Evolutionary conservation across 2,888 invertebrate genomes (phyloP).

Genomic region (Ferdinandea cuprea): DNA sequence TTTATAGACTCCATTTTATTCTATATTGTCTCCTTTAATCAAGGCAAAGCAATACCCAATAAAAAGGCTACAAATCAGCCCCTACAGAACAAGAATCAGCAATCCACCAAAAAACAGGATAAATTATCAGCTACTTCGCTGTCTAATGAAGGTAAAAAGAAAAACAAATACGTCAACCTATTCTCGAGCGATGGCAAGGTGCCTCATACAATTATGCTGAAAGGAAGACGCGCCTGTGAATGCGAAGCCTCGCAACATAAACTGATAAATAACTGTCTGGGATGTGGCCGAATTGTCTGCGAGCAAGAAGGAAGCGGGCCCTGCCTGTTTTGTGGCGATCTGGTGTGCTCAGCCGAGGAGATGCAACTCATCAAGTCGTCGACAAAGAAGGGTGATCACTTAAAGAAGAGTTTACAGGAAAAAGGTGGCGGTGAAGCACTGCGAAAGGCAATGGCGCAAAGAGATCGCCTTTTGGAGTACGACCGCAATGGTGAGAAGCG

Average conservation of each 20-base stretch:
- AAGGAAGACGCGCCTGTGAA: conserved; percentile 93
- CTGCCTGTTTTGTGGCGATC: conserved; percentile 94
- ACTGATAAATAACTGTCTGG: conserved; percentile 95
- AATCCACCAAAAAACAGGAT: conserved; percentile 53
- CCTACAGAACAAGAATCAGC: conserved; percentile 40
- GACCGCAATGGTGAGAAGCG: conserved; percentile 88
- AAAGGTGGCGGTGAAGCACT: conserved; percentile 88
- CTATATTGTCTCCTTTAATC: neutral
- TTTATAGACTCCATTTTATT: neutral
- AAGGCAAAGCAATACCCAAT: conserved; percentile 75
- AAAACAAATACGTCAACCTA: conserved; percentile 89
- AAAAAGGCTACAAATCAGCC: conserved; percentile 74
- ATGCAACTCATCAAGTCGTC: conserved; percentile 86
- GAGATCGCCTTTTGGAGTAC: conserved; percentile 92
- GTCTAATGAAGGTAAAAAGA: conserved; percentile 83
- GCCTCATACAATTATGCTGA: conserved; percentile 85
- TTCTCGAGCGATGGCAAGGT: conserved; percentile 88
- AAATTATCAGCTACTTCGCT: neutral
- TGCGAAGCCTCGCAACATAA: conserved; percentile 96
- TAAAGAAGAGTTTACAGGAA: conserved; percentile 87
- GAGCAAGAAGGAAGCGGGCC: conserved; percentile 98
- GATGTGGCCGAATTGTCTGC: conserved; percentile 97
- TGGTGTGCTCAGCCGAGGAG: conserved; percentile 92
- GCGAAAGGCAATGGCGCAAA: conserved; percentile 89
- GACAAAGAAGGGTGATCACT: conserved; percentile 87